Evolutionary conservation across 1,140 invertebrate species (phyloP).

Genomic region (Pseudomyrmex concolor): DNA sequence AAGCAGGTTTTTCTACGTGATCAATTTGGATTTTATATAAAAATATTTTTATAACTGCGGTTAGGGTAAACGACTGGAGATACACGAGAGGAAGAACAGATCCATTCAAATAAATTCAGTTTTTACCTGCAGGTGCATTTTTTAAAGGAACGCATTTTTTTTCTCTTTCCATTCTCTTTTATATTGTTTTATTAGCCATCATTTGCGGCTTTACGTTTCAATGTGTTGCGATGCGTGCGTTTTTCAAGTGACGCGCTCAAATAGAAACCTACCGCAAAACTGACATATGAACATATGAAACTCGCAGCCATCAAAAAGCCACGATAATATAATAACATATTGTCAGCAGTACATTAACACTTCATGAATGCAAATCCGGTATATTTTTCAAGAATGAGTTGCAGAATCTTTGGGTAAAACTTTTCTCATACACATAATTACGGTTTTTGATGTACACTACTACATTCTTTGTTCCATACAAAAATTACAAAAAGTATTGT

Average conservation of each 20-base stretch:
- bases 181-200: background rate
- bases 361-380: conserved; percentile 17
- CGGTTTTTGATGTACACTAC: background rate
- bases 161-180: background rate
- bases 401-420: too few species aligned
- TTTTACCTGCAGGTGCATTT: background rate
- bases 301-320: background rate
- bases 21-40: conserved; percentile 4
- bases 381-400: background rate
- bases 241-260: background rate
- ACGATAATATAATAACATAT: conserved; percentile 45
- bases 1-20: background rate
- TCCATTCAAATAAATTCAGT: background rate
- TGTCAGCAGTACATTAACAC: conserved; percentile 56
- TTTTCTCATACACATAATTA: too few species aligned
- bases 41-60: too few species aligned
- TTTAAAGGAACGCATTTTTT: background rate
- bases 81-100: background rate
- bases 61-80: too few species aligned
- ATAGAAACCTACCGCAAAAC: background rate
- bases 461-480: background rate
- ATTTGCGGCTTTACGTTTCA: background rate
- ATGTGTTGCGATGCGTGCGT: background rate
- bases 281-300: background rate
- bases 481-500: conserved; percentile 8